Base-by-base conservation (phyloP, 64 coral and sea anemone genomes). In the Anthopleura sola region DNA sequence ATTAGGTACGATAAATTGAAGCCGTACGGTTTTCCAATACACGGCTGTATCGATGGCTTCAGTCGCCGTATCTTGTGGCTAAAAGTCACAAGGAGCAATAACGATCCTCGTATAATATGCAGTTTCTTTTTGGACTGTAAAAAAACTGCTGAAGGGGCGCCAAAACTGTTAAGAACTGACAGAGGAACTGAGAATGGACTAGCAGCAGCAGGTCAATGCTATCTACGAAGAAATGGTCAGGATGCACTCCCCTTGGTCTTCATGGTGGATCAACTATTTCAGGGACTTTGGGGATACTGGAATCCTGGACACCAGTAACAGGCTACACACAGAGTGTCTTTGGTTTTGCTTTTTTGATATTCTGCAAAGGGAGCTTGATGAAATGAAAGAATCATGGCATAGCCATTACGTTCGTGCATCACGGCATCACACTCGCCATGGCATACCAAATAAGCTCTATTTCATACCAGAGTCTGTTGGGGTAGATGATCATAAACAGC, bases 331-430 rank as follows among this genome's bases (percentile, higher is more conserved):
- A 15, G 84, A 85, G 31, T 85, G 84, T 85, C n/a, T n/a, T n/a
- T n/a, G n/a, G n/a, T n/a, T n/a, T n/a, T n/a, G n/a, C n/a, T n/a
- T n/a, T n/a, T n/a, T 37, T 85, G 60, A 68, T 31, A 17, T 85
- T 1, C n/a, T 85, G 33, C 84, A 85, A 37, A 85, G 38, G 12
- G 84, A 66, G 6, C 84, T 85, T 36, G 44, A 85, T 39, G 44
- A 49, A 36, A 58, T 68, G 36, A 49, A 49, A 5, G 57, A 85
- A 7, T 36, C 55, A 66, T 85, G 84, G 84, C 68, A 85, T 26
- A 85, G 8, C 69, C 84, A 85, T 37, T 85, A 85, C 39, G 57
- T 85, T 7, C 56, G 84, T 15, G 36, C 68, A 85, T 85, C 84
- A 33, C 55, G 62, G 6, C 36, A 66, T 85, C 51, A 85, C 16